Base-by-base conservation (phyloP, 2,888 invertebrate genomes). In the Callosobruchus maculatus region DNA sequence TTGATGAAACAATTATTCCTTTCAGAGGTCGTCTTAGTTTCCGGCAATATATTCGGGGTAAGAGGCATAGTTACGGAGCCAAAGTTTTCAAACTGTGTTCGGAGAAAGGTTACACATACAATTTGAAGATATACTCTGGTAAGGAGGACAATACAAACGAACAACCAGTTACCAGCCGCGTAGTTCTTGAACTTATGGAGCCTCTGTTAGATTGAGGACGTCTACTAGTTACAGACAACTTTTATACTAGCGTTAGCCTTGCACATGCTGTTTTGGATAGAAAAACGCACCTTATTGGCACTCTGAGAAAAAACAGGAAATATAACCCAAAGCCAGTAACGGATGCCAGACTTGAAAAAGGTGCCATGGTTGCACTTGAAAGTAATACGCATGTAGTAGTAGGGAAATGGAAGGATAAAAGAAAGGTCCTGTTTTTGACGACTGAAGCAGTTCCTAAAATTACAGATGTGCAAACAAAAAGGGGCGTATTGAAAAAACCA, bases 11-110 rank as follows among this genome's bases (percentile, higher is more conserved):
- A n/a, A 75, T 78, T 72, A 74, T 80, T 73, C 78, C 80, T 49
- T 83, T 83, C 79, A 75, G 80, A 73, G 82, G 83, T 13, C 72
- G 83, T 22, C 76, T 82, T 1, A 20, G 66, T 2, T 82, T 83
- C 73, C 71, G 67, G 31, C 78, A 79, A 68, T 77, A 75, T 70
- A 77, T 79, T 21, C 49, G 73, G 20, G 76, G 75, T n/a, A 78
- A 78, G 77, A 73, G 75, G 20, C 79, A 81, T 70, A 82, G 80
- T 71, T 83, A 82, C 80, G 83, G 81, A 5, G 73, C 79, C 21
- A 79, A 78, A 72, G 20, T 80, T 0, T 75, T 67, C 68, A 75
- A 73, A 72, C 22, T 73, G 13, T 73, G 73, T 67, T 2, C 9
- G 5, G 2, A 20, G 2, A 20, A 66, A 9, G 79, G 77, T 13